phyloP scores from a whole-genome alignment of 2,888 invertebrate genomes.

The Polyommatus icarus region DNA sequence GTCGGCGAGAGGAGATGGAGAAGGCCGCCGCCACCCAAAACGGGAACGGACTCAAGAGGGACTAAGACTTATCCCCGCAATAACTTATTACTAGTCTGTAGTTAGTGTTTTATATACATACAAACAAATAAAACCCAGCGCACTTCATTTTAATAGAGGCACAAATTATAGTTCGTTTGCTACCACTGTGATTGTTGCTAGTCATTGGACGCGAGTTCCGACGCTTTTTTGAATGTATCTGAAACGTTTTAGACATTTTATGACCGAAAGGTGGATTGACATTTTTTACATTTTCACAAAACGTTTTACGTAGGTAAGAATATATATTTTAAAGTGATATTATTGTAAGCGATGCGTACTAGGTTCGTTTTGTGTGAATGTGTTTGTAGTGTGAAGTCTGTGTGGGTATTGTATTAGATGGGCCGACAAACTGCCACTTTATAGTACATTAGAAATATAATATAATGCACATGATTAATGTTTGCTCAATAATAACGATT shows the following conservation, averaged over 20 bases:
- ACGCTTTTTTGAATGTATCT: conserved; percentile 34
- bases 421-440: conserved; percentile 51
- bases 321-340: conserved; percentile 75
- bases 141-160: conserved; percentile 29
- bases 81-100: conserved; percentile 31
- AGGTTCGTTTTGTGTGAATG: conserved; percentile 70
- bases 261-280: conserved; percentile 26
- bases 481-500: conserved; percentile 26
- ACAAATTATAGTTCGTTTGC: conserved; percentile 31
- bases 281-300: conserved; percentile 32
- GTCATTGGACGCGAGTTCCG: conserved; percentile 46
- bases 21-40: conserved; percentile 72
- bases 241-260: conserved; percentile 25
- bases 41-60: conserved; percentile 82
- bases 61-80: conserved; percentile 55
- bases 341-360: conserved; percentile 72
- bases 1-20: conserved; percentile 76
- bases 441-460: conserved; percentile 46
- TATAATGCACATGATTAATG: conserved; percentile 39
- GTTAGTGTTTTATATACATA: conserved; percentile 29
- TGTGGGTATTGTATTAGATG: conserved; percentile 51
- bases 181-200: conserved; percentile 56
- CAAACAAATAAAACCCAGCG: conserved; percentile 26
- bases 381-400: conserved; percentile 45
- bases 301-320: conserved; percentile 40